Evolutionary conservation across 1,140 invertebrate species (phyloP).

Genomic region (Heliconius nattereri): DNA sequence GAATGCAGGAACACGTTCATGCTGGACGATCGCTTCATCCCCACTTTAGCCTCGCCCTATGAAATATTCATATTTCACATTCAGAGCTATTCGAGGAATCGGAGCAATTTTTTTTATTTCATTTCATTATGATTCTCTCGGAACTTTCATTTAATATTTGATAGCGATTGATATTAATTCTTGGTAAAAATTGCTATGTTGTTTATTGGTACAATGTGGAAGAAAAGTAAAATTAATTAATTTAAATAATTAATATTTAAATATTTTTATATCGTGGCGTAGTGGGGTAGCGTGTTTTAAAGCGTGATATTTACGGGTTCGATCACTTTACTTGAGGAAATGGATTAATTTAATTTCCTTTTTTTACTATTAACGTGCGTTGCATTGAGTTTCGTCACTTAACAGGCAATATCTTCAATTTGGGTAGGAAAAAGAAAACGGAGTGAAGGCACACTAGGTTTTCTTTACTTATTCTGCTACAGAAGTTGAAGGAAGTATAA

Average conservation of each 20-base stretch:
- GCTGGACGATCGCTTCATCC: not conserved
- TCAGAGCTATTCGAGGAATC: slow-evolving; percentile 17
- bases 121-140: not conserved
- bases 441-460: too few relatives aligned
- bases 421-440: too few relatives aligned
- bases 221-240: not conserved
- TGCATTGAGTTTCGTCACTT: too few relatives aligned
- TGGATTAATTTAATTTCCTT: too few relatives aligned
- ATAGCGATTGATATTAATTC: not conserved
- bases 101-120: slow-evolving; percentile 13
- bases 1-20: not conserved
- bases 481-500: too few relatives aligned
- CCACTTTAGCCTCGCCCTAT: slow-evolving; percentile 12
- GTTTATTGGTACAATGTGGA: not conserved
- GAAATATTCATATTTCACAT: slow-evolving; percentile 20
- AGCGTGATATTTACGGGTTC: too few relatives aligned
- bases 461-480: too few relatives aligned
- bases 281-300: too few relatives aligned
- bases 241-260: not conserved
- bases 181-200: not conserved
- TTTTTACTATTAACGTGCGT: too few relatives aligned
- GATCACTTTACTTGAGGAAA: too few relatives aligned
- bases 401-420: too few relatives aligned
- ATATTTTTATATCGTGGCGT: too few relatives aligned
- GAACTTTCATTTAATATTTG: not conserved